These are phyloP conservation scores for Clunio marinus DNA, from an alignment of 2,888 invertebrate species.

Conservation along the genomic window DNA sequence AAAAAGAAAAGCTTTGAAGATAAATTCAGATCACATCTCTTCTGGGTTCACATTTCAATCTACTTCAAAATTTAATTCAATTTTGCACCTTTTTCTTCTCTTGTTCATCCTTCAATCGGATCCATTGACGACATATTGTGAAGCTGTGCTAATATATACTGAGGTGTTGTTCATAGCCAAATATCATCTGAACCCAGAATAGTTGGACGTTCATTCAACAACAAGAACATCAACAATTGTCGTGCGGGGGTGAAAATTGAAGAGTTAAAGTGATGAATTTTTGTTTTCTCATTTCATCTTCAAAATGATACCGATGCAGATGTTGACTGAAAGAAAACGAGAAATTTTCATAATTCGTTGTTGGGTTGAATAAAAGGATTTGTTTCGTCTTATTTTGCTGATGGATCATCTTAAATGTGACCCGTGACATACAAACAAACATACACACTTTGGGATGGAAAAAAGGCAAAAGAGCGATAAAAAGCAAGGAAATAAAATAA, in stretches of 20 bases:
- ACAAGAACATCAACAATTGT: no score
- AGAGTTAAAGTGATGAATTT: no score
- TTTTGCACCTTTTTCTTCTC: background rate
- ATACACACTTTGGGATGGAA: no score
- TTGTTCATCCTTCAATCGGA: background rate
- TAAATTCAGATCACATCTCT: background rate
- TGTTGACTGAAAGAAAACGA: no score
- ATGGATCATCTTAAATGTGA: background rate
- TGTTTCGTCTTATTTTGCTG: no score
- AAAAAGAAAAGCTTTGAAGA: background rate
- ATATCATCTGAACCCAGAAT: conserved; percentile 5
- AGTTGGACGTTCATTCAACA: no score
- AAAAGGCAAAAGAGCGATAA: background rate
- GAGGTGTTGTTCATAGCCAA: background rate
- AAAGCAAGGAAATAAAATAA: conserved; percentile 11
- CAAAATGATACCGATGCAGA: no score
- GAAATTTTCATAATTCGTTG: no score
- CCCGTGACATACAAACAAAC: no score
- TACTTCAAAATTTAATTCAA: conserved; percentile 32
- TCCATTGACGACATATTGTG: conserved; percentile 8
- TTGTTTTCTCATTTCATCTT: no score
- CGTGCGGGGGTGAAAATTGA: no score
- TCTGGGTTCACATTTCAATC: conserved; percentile 12
- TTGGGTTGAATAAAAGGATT: no score
- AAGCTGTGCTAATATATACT: conserved; percentile 15